Evolutionary conservation across 1,140 invertebrate species (phyloP), one percentile per base, ranked within the genome.

Genomic region (Conopomorpha cramerella): DNA sequence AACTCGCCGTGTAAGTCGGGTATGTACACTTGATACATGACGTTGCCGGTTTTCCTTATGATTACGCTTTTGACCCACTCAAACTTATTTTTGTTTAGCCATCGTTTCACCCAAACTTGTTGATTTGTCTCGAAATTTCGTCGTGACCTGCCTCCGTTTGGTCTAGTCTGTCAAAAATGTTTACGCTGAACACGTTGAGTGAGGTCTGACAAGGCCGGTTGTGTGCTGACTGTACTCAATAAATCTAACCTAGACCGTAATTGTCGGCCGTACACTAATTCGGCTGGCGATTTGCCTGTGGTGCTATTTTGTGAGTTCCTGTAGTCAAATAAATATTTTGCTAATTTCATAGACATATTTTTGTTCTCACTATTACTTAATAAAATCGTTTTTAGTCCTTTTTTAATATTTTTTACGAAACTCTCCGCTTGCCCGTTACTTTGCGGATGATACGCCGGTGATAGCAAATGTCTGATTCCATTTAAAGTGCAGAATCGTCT

Each of bases 381-480:
- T 8, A 31, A 4, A 15, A 31, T 2, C 16, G 12, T 8, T 34
- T 34, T 34, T 4, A 34, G 12, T 8, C 6, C 30, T 8, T 16
- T 32, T 17, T 32, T 32, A 15, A 32, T 11, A 6, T 14, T 32
- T 13, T 32, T 32, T 17, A 32, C 30, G 16, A 8, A 32, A 7
- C 12, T 15, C 15, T 32, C 30, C 3, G 30, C 30, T 17, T 32
- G 30, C 16, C 30, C 30, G 30, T 32, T 32, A 16, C 30, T 32
- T 4, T 8, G 7, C 12, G 30, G 16, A 4, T 32, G 23, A 17
- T 32, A 32, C 2, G 30, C 15, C 3, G 30, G 30, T 6, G 30
- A 32, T 8, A 15, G 12, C 8, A 32, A 15, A 15, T 16, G 30
- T 15, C 4, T 16, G 12, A 34, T 34, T n/a, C 32, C 32, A 18